A percentile compares a stretch with the other conserved stretches of the same genome.
Evolutionary conservation across 1,140 invertebrate genomes (phyloP).

Genomic region (Tenebrio molitor): DNA sequence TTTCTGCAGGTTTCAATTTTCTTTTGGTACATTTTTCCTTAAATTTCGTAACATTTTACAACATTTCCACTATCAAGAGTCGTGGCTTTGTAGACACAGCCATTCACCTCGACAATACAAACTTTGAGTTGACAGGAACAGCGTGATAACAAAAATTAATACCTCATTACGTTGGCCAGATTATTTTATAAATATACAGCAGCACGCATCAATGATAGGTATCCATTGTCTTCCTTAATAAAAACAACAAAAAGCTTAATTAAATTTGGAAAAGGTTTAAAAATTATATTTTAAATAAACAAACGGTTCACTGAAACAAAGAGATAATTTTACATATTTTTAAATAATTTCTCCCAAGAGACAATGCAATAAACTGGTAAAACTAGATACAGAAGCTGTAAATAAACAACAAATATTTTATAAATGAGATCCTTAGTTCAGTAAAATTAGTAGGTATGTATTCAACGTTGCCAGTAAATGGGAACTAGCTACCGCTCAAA

Average conservation of each 20-base stretch:
- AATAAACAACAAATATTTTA: neutral
- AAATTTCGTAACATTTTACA: no score
- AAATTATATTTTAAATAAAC: no score
- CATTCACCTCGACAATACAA: no score
- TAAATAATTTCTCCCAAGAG: neutral
- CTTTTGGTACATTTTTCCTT: no score
- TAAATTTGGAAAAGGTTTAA: neutral
- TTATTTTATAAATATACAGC: neutral
- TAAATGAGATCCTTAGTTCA: neutral
- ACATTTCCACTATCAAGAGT: no score
- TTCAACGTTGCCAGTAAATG: neutral
- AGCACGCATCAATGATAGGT: neutral
- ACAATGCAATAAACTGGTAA: conserved; percentile 1
- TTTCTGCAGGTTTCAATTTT: no score
- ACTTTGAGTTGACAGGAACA: no score
- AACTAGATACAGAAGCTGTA: neutral
- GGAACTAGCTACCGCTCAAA: neutral
- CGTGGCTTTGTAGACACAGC: no score
- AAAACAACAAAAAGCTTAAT: conserved; percentile 12
- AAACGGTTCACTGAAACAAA: no score
- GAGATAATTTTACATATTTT: no score
- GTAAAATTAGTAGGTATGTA: neutral
- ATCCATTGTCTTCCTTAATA: neutral
- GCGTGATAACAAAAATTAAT: no score
- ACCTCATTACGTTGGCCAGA: no score